Percentiles rank a stretch among this genome's conserved stretches.
phyloP scores from a whole-genome alignment of 2,797 vertebrate genomes.

The Caiman crocodilus region DNA sequence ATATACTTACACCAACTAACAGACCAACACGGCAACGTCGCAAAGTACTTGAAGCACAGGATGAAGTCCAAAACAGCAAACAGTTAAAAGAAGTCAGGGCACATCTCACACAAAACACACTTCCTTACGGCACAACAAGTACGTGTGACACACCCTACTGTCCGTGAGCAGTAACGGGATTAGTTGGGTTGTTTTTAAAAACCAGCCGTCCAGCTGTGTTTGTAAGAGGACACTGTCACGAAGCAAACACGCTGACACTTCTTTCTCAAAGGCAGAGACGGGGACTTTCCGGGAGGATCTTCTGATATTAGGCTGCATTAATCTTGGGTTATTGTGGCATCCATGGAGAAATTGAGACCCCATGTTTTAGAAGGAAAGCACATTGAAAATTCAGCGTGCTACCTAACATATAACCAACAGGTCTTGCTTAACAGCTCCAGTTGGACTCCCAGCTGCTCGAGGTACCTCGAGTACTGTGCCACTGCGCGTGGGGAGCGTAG shows the following conservation, averaged over 20 bases:
- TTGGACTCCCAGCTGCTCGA: background rate
- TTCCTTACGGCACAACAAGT: background rate
- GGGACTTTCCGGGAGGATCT: background rate
- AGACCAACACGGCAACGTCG: background rate
- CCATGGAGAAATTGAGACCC: background rate
- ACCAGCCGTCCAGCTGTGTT: background rate
- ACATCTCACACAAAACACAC: background rate
- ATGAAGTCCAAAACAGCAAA: background rate
- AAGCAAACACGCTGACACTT: background rate
- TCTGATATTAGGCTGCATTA: fast-evolving
- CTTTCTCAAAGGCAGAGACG: background rate
- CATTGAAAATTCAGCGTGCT: background rate
- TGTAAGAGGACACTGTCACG: background rate
- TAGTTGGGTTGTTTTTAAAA: background rate
- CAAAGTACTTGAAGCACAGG: background rate
- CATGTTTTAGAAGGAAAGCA: fast-evolving
- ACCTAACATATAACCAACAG: background rate
- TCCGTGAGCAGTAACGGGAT: background rate
- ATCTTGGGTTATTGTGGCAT: background rate
- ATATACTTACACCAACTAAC: background rate
- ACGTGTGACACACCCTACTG: fast-evolving
- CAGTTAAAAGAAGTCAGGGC: background rate
- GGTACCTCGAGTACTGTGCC: fast-evolving
- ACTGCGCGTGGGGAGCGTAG: fast-evolving
- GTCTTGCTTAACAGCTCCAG: background rate